These are phyloP conservation scores for Drosophila miranda DNA, from an alignment of 1,140 invertebrate species.

Conservation along the genomic window DNA sequence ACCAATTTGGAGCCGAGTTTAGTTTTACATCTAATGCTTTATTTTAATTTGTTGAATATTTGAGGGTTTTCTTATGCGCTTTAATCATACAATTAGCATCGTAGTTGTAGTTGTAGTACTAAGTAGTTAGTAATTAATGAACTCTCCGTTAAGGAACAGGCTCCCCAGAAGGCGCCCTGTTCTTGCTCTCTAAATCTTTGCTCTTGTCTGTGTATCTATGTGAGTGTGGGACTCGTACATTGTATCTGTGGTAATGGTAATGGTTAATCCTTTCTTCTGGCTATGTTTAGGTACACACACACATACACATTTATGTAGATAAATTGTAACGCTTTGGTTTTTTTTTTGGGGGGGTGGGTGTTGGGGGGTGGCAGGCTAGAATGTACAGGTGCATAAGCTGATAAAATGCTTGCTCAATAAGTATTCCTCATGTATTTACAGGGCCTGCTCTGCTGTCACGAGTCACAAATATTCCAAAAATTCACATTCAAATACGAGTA, in stretches of 20 bases:
- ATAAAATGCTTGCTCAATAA: constrained; percentile 54
- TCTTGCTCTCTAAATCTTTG: too few species aligned
- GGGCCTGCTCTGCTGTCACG: constrained; percentile 2
- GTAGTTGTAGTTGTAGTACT: constrained; percentile 25
- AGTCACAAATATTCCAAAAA: constrained; percentile 25
- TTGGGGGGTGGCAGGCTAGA: not conserved
- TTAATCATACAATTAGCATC: constrained; percentile 71
- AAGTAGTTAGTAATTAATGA: constrained; percentile 66
- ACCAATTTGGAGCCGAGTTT: constrained; percentile 15
- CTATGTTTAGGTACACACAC: constrained; percentile 57
- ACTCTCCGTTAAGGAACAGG: constrained; percentile 44
- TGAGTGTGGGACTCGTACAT: too few species aligned
- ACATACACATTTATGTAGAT: constrained; percentile 50
- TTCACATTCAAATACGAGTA: constrained; percentile 40
- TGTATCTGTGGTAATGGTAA: not conserved
- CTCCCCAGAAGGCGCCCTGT: too few species aligned
- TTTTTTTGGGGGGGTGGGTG: not conserved
- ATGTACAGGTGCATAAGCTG: constrained; percentile 67
- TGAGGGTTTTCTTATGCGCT: constrained; percentile 66
- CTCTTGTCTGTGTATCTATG: too few species aligned
- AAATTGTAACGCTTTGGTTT: constrained; percentile 41
- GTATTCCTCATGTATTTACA: constrained; percentile 52
- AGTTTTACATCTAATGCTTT: constrained; percentile 76
- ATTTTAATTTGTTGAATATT: constrained; percentile 71
- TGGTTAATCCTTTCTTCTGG: constrained; percentile 26